Base-by-base conservation (phyloP, 2,888 invertebrate genomes). In the Itoplectis maculator region DNA sequence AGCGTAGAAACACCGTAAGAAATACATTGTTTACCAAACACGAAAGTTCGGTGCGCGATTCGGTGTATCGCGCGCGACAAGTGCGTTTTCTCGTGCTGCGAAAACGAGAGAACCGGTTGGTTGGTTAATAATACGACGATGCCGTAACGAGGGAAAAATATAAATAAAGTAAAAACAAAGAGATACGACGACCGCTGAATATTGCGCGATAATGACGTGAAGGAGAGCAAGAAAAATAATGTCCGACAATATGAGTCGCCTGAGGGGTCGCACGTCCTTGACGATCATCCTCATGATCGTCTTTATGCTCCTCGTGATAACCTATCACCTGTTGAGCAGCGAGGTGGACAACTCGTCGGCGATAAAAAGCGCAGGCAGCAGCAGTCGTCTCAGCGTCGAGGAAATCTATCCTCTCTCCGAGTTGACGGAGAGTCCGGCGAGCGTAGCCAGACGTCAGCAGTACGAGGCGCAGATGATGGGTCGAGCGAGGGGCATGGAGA, bases 311-410 rank as follows among this genome's bases (percentile, higher is more conserved):
- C 83, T 92, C 29, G 88, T 92, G 9, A 88, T 92, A 82, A 88
- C 91, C 73, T 93, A 93, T 83, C 91, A 91, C 47, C 88, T 92
- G 49, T 83, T 92, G 45, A 91, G 88, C 61, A 90, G 89, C 72
- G 90, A 92, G 77, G 87, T 90, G n/a, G 87, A 89, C 37, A 87
- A 88, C 37, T 84, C 87, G 6, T 80, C 87, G 0, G 37, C 87
- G 0, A 79, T 74, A n/a, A 88, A 87, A 29, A 72, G 86, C 3
- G 29, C 29, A 2, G 29, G 29, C 29, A 88, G 76, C 65, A 78
- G 84, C 0, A n/a, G n/a, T n/a, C 82, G 85, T 51, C 49, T 86
- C 1, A 88, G 88, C 56, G 68, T 87, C 9, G 88, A 88, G 13
- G 86, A 89, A n/a, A 77, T 76, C 6, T 88, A 90, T 76, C 79